phyloP scores from a whole-genome alignment of 2,113 vertebrate species.

The Ranitomeya variabilis region DNA sequence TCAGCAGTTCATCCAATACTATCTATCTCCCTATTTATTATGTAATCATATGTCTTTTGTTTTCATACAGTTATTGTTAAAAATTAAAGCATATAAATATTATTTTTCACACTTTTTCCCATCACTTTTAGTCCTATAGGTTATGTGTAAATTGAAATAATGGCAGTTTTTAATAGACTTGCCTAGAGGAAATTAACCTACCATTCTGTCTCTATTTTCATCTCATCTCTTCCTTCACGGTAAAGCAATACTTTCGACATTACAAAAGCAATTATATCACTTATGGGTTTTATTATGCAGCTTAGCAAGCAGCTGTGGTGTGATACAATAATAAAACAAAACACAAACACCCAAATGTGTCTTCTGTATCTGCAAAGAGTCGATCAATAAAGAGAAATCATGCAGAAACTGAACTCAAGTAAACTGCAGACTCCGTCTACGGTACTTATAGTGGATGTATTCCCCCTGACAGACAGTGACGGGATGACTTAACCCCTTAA shows the following conservation, averaged over 20 bases:
- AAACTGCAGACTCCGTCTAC: no score
- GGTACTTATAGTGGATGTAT: no score
- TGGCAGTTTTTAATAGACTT: neutral
- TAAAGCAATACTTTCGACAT: slow-evolving; percentile 5
- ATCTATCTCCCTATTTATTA: neutral
- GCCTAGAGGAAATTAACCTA: neutral
- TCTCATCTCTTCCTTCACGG: neutral
- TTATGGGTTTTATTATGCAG: slow-evolving; percentile 19
- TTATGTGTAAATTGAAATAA: slow-evolving; percentile 16
- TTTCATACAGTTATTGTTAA: neutral
- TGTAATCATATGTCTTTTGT: neutral
- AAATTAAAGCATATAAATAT: neutral
- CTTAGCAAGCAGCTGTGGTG: slow-evolving; percentile 1
- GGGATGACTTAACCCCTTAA: no score
- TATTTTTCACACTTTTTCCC: neutral
- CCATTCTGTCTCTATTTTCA: neutral
- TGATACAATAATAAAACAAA: slow-evolving; percentile 7
- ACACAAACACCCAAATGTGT: neutral
- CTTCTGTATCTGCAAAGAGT: neutral
- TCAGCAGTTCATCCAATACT: no score
- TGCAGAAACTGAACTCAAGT: neutral
- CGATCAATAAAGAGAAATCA: neutral
- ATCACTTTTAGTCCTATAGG: neutral
- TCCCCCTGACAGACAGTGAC: no score
- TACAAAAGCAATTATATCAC: slow-evolving; percentile 34